Conservation (phyloP, 2,113 vertebrate species). For the Lagopus leucura region DNA sequence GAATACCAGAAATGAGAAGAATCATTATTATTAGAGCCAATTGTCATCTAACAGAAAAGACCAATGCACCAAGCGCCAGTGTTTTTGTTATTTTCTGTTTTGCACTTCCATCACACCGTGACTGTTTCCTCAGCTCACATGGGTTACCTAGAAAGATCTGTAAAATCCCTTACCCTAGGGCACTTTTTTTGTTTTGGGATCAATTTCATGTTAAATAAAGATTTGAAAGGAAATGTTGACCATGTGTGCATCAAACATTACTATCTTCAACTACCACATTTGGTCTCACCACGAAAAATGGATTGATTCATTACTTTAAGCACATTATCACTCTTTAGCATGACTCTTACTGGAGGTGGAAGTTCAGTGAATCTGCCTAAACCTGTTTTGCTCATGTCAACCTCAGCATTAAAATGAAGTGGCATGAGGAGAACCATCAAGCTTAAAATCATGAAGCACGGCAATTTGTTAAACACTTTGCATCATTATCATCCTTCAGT, state of each 20-base stretch:
- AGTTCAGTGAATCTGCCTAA: constrained; percentile 46
- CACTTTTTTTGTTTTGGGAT: constrained; percentile 40
- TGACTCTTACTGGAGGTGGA: constrained; percentile 34
- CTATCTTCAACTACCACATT: constrained; percentile 54
- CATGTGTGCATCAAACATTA: constrained; percentile 38
- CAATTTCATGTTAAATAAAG: constrained; percentile 63
- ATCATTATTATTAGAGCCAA: not conserved
- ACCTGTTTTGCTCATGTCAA: constrained; percentile 54
- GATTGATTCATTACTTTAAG: constrained; percentile 65
- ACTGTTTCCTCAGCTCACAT: not conserved
- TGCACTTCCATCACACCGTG: constrained; percentile 61
- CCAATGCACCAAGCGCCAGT: constrained; percentile 1
- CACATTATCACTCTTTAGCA: constrained; percentile 56
- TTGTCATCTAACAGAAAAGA: constrained; percentile 13
- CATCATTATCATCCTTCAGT: constrained; percentile 55
- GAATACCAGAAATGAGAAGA: constrained; percentile 4
- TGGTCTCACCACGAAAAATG: constrained; percentile 59
- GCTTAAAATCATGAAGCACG: constrained; percentile 48
- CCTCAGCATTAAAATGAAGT: constrained; percentile 61
- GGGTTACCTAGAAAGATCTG: constrained; percentile 5
- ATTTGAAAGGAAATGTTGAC: constrained; percentile 59
- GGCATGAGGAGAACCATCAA: constrained; percentile 41
- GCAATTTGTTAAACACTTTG: constrained; percentile 32
- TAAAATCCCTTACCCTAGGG: constrained; percentile 7
- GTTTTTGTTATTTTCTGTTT: constrained; percentile 40